phyloP scores from a whole-genome alignment of 2,888 invertebrate species.

The Incurvaria masculella region DNA sequence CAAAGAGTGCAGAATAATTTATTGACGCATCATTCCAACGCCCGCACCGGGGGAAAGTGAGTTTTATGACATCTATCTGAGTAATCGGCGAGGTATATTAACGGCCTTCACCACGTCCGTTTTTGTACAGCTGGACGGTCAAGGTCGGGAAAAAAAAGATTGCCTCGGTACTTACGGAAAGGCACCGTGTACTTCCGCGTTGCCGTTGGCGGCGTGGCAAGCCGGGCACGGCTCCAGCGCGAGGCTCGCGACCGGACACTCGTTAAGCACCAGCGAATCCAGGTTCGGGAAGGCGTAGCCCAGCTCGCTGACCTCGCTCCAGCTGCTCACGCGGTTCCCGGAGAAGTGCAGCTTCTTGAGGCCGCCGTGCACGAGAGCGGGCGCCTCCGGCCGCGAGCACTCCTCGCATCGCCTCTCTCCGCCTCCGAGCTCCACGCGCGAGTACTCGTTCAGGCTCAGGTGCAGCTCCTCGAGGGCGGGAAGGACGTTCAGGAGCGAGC shows the following conservation, averaged over 20 bases:
- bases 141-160: not conserved
- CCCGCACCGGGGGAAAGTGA: too few species aligned
- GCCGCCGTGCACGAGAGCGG: conserved; percentile 57
- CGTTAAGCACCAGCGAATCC: conserved; percentile 81
- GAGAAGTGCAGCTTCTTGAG: conserved; percentile 83
- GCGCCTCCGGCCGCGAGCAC: conserved; percentile 33
- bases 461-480: conserved; percentile 88
- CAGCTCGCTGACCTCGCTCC: conserved; percentile 80
- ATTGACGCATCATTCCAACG: too few species aligned
- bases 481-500: conserved; percentile 69
- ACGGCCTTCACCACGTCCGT: not conserved
- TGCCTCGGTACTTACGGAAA: conserved; percentile 46
- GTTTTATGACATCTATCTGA: not conserved
- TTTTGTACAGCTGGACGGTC: not conserved
- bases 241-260: conserved; percentile 70
- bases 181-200: conserved; percentile 59
- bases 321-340: conserved; percentile 80
- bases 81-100: conserved; percentile 1
- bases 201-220: conserved; percentile 42
- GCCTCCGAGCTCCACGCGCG: conserved; percentile 65
- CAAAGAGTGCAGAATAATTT: too few species aligned
- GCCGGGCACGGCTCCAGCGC: conserved; percentile 61
- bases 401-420: conserved; percentile 34
- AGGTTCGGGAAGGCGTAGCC: conserved; percentile 84
- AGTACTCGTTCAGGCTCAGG: conserved; percentile 87